Evolutionary conservation across 2,797 vertebrate species (phyloP).

Genomic region (Microctenopoma lineatum): DNA sequence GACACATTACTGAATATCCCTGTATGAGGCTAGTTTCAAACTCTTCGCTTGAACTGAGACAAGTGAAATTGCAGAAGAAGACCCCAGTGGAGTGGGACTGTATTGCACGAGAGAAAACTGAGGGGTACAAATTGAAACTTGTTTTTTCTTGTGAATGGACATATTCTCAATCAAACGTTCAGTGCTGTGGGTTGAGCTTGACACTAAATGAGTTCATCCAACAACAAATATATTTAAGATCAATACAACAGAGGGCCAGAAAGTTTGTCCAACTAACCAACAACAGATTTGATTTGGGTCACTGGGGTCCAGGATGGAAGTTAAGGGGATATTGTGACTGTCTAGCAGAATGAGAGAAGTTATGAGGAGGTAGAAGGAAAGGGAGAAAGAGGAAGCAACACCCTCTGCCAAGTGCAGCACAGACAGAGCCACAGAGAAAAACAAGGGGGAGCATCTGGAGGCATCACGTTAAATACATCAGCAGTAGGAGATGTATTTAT

Average conservation of each 20-base stretch:
- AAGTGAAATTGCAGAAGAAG: slow-evolving; percentile 38
- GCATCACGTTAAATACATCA: slow-evolving; percentile 81
- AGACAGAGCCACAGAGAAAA: slow-evolving; percentile 68
- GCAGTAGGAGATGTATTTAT: slow-evolving; percentile 81
- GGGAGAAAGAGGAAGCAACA: slow-evolving; percentile 73
- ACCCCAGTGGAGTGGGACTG: slow-evolving; percentile 66
- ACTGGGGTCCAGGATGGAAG: slow-evolving; percentile 77
- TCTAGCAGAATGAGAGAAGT: slow-evolving; percentile 69
- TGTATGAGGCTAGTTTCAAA: slow-evolving; percentile 3
- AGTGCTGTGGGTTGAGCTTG: slow-evolving; percentile 15
- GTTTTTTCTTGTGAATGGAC: not conserved
- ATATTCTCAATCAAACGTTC: not conserved
- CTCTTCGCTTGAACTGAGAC: slow-evolving; percentile 18
- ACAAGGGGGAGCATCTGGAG: slow-evolving; percentile 55
- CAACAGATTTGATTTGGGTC: slow-evolving; percentile 36
- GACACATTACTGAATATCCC: slow-evolving; percentile 6
- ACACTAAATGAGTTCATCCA: slow-evolving; percentile 12
- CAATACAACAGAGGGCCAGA: not conserved
- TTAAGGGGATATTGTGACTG: slow-evolving; percentile 67
- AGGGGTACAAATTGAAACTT: slow-evolving; percentile 1
- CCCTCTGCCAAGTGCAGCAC: slow-evolving; percentile 76
- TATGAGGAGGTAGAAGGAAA: slow-evolving; percentile 60
- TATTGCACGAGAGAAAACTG: slow-evolving; percentile 46
- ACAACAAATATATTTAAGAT: slow-evolving; percentile 10
- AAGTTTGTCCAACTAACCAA: slow-evolving; percentile 22